Evolutionary conservation across 2,113 vertebrate species (phyloP).

Genomic region (Oryzias melastigma): DNA sequence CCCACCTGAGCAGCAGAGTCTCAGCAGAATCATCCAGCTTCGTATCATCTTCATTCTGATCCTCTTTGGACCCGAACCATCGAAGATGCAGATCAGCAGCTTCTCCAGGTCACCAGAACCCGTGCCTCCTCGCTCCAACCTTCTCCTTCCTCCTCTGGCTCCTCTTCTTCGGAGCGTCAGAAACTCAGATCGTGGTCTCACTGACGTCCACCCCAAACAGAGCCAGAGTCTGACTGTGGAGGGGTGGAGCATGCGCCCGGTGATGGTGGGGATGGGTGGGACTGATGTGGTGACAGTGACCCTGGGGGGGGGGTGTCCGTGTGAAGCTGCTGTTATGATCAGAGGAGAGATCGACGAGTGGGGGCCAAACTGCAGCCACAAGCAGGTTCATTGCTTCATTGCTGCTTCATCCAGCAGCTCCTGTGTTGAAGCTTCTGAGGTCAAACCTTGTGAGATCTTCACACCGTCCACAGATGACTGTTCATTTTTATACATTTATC

Average conservation of each 20-base stretch:
- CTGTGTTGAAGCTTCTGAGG: no score
- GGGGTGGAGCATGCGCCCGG: neutral
- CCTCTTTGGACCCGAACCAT: slow-evolving; percentile 24
- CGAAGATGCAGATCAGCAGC: slow-evolving; percentile 5
- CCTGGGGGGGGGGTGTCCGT: neutral
- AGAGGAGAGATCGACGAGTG: no score
- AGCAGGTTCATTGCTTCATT: no score
- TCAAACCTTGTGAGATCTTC: no score
- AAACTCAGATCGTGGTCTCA: slow-evolving; percentile 9
- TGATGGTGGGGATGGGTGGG: neutral
- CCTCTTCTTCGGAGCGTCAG: neutral
- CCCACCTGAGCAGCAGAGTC: slow-evolving; percentile 57
- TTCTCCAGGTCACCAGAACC: neutral
- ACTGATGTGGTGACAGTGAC: neutral
- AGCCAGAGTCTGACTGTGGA: neutral
- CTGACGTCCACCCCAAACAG: slow-evolving; percentile 15
- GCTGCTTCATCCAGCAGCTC: no score
- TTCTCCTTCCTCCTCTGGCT: no score
- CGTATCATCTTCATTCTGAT: slow-evolving; percentile 18
- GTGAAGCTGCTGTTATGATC: neutral
- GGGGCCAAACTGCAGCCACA: no score
- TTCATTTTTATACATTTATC: no score
- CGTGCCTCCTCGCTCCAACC: neutral
- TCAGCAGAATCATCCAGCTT: slow-evolving; percentile 34
- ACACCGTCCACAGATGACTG: no score